These are phyloP conservation scores for Cichladusa arquata DNA, from an alignment of 2,113 vertebrate species.

Conservation along the genomic window DNA sequence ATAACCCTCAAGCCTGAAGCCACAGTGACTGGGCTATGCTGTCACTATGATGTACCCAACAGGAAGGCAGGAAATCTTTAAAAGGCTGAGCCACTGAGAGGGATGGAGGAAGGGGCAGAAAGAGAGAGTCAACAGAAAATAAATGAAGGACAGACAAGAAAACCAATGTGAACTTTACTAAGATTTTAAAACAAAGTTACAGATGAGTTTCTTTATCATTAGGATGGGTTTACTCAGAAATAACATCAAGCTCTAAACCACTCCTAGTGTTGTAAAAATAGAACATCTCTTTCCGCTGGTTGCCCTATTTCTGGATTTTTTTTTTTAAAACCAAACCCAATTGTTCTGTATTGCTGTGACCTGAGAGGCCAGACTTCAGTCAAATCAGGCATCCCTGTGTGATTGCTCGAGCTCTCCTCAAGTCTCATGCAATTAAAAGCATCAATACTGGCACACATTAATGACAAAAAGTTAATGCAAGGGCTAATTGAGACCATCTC, in stretches of 20 bases:
- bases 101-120: not conserved
- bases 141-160: not conserved
- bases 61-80: not conserved
- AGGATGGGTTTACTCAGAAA: not conserved
- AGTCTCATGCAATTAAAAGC: conserved; percentile 22
- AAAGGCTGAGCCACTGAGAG: not conserved
- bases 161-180: not conserved
- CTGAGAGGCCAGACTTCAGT: not conserved
- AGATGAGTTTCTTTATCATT: not conserved
- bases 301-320: not conserved
- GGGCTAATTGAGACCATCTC: conserved; percentile 49
- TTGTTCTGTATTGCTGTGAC: not conserved
- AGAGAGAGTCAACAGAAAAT: not conserved
- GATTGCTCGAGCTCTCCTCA: not conserved
- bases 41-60: not conserved
- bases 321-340: not conserved
- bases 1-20: not conserved
- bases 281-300: not conserved
- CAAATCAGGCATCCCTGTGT: not conserved
- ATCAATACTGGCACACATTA: conserved; percentile 7
- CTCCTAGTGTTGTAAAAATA: not conserved
- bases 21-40: not conserved
- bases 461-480: conserved; percentile 45
- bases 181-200: not conserved
- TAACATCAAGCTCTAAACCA: not conserved